A percentile compares a stretch with the other conserved stretches of the same genome.
Conservation (phyloP, 2,888 invertebrate species). For the Rhyacophila evoluta region DNA sequence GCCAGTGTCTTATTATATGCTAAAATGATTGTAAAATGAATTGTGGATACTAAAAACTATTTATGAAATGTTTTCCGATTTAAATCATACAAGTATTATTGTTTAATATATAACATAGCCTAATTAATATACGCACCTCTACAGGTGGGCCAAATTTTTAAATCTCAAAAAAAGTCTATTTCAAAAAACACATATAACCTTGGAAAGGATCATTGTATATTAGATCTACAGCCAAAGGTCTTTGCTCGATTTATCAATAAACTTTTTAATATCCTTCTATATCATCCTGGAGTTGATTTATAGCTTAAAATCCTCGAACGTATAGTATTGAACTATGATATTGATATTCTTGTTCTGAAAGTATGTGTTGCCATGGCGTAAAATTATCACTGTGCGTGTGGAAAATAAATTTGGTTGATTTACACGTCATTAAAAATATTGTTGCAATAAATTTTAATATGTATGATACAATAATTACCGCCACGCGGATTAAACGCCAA, state of each 20-base stretch:
- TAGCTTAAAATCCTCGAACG: not conserved
- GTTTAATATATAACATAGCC: not conserved
- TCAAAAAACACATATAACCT: not conserved
- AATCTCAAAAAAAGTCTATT: not conserved
- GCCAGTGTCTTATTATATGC: no score
- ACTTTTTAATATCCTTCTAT: not conserved
- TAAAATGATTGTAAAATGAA: no score
- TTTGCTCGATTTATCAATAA: slow-evolving; percentile 12
- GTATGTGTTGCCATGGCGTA: not conserved
- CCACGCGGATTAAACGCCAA: not conserved
- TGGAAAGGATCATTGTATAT: not conserved
- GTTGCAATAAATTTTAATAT: not conserved
- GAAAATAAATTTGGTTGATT: not conserved
- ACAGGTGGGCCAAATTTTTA: not conserved
- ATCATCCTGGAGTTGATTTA: not conserved
- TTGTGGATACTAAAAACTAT: no score
- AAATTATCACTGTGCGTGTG: not conserved
- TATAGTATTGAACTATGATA: not conserved
- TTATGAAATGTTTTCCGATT: not conserved
- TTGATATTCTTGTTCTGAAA: not conserved
- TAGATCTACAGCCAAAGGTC: not conserved
- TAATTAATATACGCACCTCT: slow-evolving; percentile 5
- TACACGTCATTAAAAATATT: slow-evolving; percentile 18
- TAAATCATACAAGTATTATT: not conserved
- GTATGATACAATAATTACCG: not conserved